Base-by-base conservation (phyloP, 2,113 vertebrate genomes). In the Gnathonemus echidnorhynchus region DNA sequence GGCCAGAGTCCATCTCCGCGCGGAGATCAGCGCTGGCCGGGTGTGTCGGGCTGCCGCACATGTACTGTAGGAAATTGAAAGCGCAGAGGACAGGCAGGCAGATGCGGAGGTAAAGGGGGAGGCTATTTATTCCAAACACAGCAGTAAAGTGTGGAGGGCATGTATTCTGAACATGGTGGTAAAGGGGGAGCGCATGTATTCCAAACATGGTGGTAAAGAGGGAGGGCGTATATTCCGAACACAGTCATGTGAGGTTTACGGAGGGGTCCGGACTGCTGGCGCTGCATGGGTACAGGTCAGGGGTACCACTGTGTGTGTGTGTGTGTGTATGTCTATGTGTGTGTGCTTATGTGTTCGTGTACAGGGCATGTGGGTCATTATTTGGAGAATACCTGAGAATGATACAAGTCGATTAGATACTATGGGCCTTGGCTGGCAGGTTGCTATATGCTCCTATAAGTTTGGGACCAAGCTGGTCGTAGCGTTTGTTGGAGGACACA, bases 291-390 rank as follows among this genome's bases (percentile, higher is more conserved):
- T 45, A 42, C 80, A 24, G 80, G 42, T 84, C 39, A 84, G 39
- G 35, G 42, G 21, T 45, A 39, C 77, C 31, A 42, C 15, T 39
- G 77, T 46, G 91, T 88, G 53, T 17, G 10, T 50, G 10, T 50
- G 11, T 3, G 49, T 50, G 2, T 50, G 58, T 39, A 19, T 46
- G 91, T 88, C 46, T 17, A 2, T 50, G 11, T 50, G 11, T 74
- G 88, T 48, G 88, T 74, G 88, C n/a, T 42, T 70, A 62, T 35
- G 48, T 84, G 88, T 80, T 45, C 15, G 66, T 56, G 48, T 80
- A 24, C 49, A 35, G 21, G 35, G 35, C 35, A 35, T 83, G 39
- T 83, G 77, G 77, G 11, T 83, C 77, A 46, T 56, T 42, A 7
- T 62, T 5, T 27, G 15, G 31, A 88, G 17, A 88, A 21, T 39